Percentiles rank a stretch among this genome's conserved stretches.
These are phyloP conservation scores for Procavia capensis DNA, from an alignment of 2,113 vertebrate species.

Conservation along the genomic window DNA sequence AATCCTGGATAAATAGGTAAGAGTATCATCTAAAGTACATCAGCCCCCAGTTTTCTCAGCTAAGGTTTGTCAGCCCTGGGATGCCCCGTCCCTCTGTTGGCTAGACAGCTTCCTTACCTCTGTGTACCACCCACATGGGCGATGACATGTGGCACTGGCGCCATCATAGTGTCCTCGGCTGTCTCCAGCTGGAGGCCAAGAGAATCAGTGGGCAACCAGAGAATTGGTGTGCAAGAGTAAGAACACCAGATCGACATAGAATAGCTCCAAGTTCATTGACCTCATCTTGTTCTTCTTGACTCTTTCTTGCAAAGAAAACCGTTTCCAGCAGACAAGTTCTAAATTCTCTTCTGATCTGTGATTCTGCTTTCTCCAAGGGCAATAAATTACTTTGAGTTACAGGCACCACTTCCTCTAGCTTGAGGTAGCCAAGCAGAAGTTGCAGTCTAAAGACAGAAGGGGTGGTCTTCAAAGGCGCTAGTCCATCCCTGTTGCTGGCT, in stretches of 20 bases:
- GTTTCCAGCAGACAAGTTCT: background rate
- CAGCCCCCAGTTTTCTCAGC: background rate
- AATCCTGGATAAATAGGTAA: background rate
- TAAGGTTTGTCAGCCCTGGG: background rate
- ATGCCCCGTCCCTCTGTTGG: background rate
- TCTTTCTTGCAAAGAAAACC: background rate
- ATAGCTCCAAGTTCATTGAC: background rate
- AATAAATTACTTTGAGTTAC: background rate
- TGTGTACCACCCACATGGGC: rapidly evolving
- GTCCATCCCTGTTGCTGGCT: background rate
- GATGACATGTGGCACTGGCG: background rate
- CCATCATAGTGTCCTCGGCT: background rate
- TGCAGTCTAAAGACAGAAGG: too few relatives aligned
- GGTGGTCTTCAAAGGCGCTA: too few relatives aligned
- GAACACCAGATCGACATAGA: too few relatives aligned
- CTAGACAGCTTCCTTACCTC: background rate
- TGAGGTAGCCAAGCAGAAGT: background rate
- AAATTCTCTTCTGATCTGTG: background rate
- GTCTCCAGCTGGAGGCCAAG: background rate
- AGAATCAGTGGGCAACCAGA: background rate
- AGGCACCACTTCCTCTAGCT: background rate
- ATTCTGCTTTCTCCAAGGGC: background rate
- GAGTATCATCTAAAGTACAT: background rate
- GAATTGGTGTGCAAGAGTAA: rapidly evolving
- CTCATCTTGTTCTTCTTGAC: background rate